These are phyloP conservation scores for Pseudorhiza aurosa DNA, from an alignment of 30 jellyfish, hydroid and myxozoan species.

Conservation along the genomic window DNA sequence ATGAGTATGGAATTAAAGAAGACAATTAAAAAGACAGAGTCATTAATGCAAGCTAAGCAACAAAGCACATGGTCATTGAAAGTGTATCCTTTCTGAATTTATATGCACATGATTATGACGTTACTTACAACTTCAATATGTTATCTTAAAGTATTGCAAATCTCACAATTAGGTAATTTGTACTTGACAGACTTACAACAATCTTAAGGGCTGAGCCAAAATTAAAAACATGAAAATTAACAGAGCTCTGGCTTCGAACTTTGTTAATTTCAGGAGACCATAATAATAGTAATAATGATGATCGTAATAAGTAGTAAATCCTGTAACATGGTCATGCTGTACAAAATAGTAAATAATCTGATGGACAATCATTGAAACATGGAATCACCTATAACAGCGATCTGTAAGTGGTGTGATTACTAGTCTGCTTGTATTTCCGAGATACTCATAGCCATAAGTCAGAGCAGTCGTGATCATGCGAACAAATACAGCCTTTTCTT, in stretches of 20 bases:
- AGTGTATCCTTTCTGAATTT: too few relatives aligned
- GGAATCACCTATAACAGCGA: conserved; percentile 41
- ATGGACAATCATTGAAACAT: not conserved
- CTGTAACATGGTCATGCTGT: not conserved
- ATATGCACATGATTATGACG: too few relatives aligned
- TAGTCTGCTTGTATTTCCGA: conserved; percentile 48
- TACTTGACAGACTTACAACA: too few relatives aligned
- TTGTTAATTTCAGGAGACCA: too few relatives aligned
- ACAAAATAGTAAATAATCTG: not conserved
- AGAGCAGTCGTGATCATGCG: conserved; percentile 38
- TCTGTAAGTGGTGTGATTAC: conserved; percentile 59
- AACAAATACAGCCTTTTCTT: conserved; percentile 16
- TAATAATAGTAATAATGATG: not conserved
- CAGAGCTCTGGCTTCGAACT: too few relatives aligned
- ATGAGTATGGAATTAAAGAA: not conserved
- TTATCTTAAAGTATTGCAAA: too few relatives aligned
- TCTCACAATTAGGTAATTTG: too few relatives aligned
- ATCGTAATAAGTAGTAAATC: not conserved
- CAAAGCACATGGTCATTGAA: too few relatives aligned
- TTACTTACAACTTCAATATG: too few relatives aligned
- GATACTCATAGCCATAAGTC: conserved; percentile 46
- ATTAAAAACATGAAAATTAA: too few relatives aligned
- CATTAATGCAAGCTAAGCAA: not conserved
- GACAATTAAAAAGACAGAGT: not conserved
- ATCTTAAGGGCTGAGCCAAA: too few relatives aligned